phyloP scores from a whole-genome alignment of 2,888 invertebrate species.

The Watsonalla binaria region DNA sequence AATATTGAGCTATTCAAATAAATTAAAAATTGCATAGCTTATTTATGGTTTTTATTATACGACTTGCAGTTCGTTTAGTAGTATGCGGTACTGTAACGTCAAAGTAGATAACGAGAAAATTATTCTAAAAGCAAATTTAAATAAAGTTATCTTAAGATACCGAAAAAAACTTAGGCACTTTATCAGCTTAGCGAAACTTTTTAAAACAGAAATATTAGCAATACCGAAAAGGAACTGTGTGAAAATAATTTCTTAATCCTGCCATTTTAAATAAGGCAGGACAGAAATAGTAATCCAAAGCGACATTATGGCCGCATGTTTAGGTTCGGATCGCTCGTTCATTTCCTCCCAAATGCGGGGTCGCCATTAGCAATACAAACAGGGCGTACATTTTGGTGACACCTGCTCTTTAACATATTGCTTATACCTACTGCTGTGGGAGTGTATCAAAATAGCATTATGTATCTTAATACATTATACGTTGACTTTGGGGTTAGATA shows the following conservation, averaged over 20 bases:
- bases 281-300: not conserved
- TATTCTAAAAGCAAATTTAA: too few species aligned
- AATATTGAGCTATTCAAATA: too few species aligned
- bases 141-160: too few species aligned
- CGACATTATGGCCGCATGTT: slow-evolving; percentile 22
- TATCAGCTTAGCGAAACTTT: too few species aligned
- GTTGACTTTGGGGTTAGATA: not conserved
- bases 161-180: too few species aligned
- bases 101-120: too few species aligned
- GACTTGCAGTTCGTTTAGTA: too few species aligned
- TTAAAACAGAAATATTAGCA: too few species aligned
- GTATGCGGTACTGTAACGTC: too few species aligned
- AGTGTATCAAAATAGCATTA: slow-evolving; percentile 10
- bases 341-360: slow-evolving; percentile 48
- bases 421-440: slow-evolving; percentile 36
- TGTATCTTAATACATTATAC: slow-evolving; percentile 22
- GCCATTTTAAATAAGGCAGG: not conserved
- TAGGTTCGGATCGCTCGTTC: slow-evolving; percentile 35
- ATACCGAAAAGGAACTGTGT: too few species aligned
- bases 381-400: slow-evolving; percentile 54
- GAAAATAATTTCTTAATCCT: not conserved
- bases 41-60: too few species aligned
- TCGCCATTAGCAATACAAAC: slow-evolving; percentile 66
- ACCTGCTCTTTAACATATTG: slow-evolving; percentile 47
- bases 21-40: too few species aligned